Evolutionary conservation across 1,140 invertebrate species (phyloP), one percentile per base, ranked within the genome.

Genomic region (Neelides sp.): DNA sequence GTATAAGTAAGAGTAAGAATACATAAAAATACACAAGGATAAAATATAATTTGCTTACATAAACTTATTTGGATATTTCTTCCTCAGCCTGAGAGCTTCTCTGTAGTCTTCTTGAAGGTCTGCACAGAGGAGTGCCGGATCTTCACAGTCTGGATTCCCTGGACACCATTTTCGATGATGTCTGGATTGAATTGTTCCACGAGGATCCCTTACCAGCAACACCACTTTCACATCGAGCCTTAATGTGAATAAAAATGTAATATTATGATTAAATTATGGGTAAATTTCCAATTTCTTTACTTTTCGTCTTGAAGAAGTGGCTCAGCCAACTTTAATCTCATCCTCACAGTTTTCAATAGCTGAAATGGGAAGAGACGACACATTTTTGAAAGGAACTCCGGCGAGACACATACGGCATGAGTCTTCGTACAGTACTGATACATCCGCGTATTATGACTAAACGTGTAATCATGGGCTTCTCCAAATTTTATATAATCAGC

Each of bases 331-430:
- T 73, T 72, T 55, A 89, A 71, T 55, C 84, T 72, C 44, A 89
- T 65, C 43, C 85, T 69, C 1, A 89, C 85, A 42, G 85, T 74
- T 68, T 90, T 91, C 80, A 88, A 82, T 43, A 79, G 83, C 62
- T 89, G 85, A 65, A 88, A 84, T 22, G 86, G 86, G 66, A 88
- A 89, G 46, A 87, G 68, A 61, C 74, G 76, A 69, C 86, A 91
- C 67, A 87, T 82, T 49, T 73, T 75, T 48, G 76, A 75, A 27
- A 85, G 75, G 66, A 88, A 88, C 41, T 76, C 70, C 12, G 78
- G 70, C 64, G 82, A 75, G 75, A 77, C 83, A 68, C 86, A 89
- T 57, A 83, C 74, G 28, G 78, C 75, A 44, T 70, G 72, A 54
- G 78, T 80, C 58, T 73, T 67, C 61, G 77, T 75, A 67, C 86